phyloP scores from a whole-genome alignment of 2,113 vertebrate species.

The Pterocles burchelli region DNA sequence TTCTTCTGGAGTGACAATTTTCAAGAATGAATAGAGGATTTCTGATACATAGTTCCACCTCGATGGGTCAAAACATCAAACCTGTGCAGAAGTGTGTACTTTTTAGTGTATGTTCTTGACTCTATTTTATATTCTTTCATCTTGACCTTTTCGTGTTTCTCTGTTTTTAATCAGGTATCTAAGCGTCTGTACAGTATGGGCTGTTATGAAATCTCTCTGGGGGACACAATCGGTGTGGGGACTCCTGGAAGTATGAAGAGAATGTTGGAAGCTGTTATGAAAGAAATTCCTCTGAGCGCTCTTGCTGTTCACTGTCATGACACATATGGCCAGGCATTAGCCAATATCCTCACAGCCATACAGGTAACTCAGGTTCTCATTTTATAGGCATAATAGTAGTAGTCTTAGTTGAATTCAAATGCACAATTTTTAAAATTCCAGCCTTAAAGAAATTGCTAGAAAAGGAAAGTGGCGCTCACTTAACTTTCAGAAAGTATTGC shows the following conservation, averaged over 20 bases:
- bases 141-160: not conserved
- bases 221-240: slow-evolving; percentile 90
- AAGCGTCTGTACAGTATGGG: slow-evolving; percentile 90
- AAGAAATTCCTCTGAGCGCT: slow-evolving; percentile 84
- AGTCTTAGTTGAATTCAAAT: not conserved
- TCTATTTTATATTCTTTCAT: not conserved
- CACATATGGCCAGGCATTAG: slow-evolving; percentile 92
- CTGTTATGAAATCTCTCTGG: slow-evolving; percentile 93
- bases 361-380: slow-evolving; percentile 79
- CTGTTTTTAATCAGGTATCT: slow-evolving; percentile 80
- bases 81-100: not conserved
- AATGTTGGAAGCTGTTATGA: slow-evolving; percentile 88
- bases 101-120: not conserved
- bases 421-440: not conserved
- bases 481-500: not conserved
- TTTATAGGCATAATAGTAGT: not conserved
- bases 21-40: not conserved
- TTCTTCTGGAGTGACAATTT: not conserved
- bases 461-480: not conserved
- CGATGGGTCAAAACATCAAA: not conserved
- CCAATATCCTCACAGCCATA: slow-evolving; percentile 92
- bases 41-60: not conserved
- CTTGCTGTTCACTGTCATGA: slow-evolving; percentile 95
- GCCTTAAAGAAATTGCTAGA: not conserved
- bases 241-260: slow-evolving; percentile 89